Evolutionary conservation across 2,888 invertebrate species (phyloP).

Genomic region (Dolichopus griseipennis): DNA sequence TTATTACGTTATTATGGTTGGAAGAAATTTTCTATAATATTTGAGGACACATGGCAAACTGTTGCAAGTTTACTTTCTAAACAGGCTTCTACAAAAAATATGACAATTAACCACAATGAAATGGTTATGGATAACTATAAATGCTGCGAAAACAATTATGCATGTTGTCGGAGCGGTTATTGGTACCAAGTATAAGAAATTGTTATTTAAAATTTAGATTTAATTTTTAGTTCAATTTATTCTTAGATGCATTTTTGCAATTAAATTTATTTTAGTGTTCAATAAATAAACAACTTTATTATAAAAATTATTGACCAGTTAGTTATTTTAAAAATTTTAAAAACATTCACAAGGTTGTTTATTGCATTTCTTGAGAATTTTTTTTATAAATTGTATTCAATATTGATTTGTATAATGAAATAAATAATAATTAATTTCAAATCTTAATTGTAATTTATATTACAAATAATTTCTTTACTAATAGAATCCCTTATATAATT

Average conservation of each 20-base stretch:
- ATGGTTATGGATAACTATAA: conserved; percentile 61
- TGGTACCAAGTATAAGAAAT: conserved; percentile 63
- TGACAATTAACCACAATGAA: conserved; percentile 73
- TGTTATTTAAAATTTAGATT: background rate
- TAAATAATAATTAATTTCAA: too few species aligned
- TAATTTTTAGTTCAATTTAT: background rate
- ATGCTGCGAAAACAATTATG: conserved; percentile 66
- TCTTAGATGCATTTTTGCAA: too few species aligned
- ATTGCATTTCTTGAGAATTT: too few species aligned
- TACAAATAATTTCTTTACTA: too few species aligned
- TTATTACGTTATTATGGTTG: conserved; percentile 85
- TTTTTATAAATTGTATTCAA: too few species aligned
- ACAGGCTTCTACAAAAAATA: conserved; percentile 65
- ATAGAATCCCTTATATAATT: too few species aligned
- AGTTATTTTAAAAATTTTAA: too few species aligned
- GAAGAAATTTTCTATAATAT: conserved; percentile 85
- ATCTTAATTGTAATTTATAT: too few species aligned
- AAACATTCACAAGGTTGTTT: too few species aligned
- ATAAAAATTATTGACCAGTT: too few species aligned
- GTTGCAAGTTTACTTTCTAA: conserved; percentile 73
- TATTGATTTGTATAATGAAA: too few species aligned
- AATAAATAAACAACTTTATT: too few species aligned
- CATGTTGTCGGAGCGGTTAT: conserved; percentile 68
- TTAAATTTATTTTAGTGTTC: background rate
- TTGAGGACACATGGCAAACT: conserved; percentile 70